Conservation (phyloP, 2,113 vertebrate genomes). For the Cheirogaleus medius region DNA sequence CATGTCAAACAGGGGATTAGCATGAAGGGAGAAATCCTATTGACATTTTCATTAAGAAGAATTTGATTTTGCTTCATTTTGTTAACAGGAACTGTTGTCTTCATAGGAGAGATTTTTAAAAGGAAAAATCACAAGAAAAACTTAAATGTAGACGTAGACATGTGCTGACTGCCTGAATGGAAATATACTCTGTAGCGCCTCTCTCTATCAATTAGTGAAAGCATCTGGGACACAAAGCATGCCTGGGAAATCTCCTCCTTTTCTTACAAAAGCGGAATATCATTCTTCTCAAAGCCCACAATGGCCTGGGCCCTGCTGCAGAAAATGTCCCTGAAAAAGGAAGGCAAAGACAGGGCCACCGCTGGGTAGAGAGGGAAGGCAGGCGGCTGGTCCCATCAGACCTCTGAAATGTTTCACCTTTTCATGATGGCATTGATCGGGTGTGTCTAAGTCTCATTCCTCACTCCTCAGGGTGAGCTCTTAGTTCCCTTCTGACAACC, state of each 20-base stretch:
- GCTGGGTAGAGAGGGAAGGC: not conserved
- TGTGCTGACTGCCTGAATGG: not conserved
- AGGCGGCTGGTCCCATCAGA: not conserved
- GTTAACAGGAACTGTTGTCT: constrained; percentile 36
- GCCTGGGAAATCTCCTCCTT: constrained; percentile 67
- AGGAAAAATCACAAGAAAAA: not conserved
- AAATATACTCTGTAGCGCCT: not conserved
- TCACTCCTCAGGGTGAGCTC: not conserved
- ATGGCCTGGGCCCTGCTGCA: not conserved
- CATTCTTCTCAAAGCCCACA: constrained; percentile 50
- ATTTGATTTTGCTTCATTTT: constrained; percentile 67
- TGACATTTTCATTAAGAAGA: constrained; percentile 57
- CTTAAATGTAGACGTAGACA: not conserved
- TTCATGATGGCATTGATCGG: not conserved
- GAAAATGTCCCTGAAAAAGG: constrained; percentile 18
- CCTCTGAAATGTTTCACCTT: not conserved
- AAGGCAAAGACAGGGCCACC: not conserved
- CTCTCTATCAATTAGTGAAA: constrained; percentile 41
- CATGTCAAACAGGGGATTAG: constrained; percentile 80
- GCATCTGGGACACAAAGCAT: not conserved
- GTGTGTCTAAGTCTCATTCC: not conserved
- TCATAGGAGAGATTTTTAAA: constrained; percentile 32
- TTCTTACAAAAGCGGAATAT: constrained; percentile 55
- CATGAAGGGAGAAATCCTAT: constrained; percentile 57
- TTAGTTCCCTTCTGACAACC: not conserved